Conservation (phyloP, 2,888 invertebrate genomes). For the Zygothrica quintamaculata region DNA sequence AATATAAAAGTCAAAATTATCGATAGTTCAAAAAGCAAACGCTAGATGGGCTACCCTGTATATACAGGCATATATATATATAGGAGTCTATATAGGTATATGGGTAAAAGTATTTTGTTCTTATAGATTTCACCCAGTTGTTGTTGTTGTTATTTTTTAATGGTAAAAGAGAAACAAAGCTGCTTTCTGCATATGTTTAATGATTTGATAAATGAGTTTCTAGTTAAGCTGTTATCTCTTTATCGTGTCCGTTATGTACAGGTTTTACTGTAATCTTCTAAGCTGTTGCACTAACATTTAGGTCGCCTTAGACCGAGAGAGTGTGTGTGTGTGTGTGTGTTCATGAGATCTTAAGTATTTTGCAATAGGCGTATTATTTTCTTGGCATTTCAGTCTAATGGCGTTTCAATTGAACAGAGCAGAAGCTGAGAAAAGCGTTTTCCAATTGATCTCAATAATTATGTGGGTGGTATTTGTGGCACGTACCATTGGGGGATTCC, state of each 20-base stretch:
- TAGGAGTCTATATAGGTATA: too few relatives aligned
- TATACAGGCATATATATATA: too few relatives aligned
- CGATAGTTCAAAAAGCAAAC: too few relatives aligned
- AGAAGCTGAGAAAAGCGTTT: not conserved
- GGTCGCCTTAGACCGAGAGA: too few relatives aligned
- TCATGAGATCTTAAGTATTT: not conserved
- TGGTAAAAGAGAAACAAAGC: conserved; percentile 4
- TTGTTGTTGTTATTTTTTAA: too few relatives aligned
- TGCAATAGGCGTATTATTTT: not conserved
- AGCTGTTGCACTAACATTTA: not conserved
- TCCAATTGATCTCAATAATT: conserved; percentile 43
- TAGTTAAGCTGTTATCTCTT: not conserved
- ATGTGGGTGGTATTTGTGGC: conserved; percentile 60
- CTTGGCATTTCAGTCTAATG: not conserved
- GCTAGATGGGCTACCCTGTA: too few relatives aligned
- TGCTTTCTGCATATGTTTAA: conserved; percentile 1
- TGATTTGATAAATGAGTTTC: conserved; percentile 17
- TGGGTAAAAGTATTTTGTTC: not conserved
- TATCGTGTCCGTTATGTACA: conserved; percentile 10
- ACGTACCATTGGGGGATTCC: conserved; percentile 36
- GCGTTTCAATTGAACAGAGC: conserved; percentile 21
- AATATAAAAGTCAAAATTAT: too few relatives aligned
- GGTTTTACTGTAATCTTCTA: conserved; percentile 3
- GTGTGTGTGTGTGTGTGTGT: not conserved
- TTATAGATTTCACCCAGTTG: not conserved